Evolutionary conservation across 2,888 invertebrate species (phyloP).

Genomic region (Cryptophagus acutangulus): DNA sequence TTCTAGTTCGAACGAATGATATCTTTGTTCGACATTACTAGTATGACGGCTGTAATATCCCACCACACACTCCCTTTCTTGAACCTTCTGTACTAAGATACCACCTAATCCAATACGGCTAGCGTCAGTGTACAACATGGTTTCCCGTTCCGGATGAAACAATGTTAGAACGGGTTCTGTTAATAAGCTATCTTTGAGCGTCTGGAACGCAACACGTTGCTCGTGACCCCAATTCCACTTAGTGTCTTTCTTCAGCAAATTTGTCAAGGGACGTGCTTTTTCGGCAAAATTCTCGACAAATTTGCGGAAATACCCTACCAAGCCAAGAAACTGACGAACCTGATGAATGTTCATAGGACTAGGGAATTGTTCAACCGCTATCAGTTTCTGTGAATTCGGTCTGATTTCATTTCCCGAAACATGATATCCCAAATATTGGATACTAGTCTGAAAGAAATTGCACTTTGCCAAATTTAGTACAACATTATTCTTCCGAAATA

Average conservation of each 20-base stretch:
- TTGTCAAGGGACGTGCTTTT: constrained; percentile 24
- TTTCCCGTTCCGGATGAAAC: too few relatives aligned
- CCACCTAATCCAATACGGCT: too few relatives aligned
- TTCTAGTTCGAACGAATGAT: too few relatives aligned
- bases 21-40: too few relatives aligned
- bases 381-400: constrained; percentile 30
- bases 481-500: constrained; percentile 9
- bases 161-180: too few relatives aligned
- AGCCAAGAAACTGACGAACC: constrained; percentile 29
- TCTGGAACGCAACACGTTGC: too few relatives aligned
- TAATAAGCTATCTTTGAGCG: too few relatives aligned
- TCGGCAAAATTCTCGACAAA: constrained; percentile 28
- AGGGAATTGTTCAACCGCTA: constrained; percentile 31
- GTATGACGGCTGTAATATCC: too few relatives aligned
- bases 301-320: constrained; percentile 31
- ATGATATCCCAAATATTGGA: constrained; percentile 36
- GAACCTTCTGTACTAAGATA: too few relatives aligned
- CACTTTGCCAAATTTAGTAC: constrained; percentile 20
- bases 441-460: constrained; percentile 26
- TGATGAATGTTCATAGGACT: constrained; percentile 27
- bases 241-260: constrained; percentile 21
- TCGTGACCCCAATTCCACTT: too few relatives aligned
- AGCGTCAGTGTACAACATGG: too few relatives aligned
- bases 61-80: too few relatives aligned
- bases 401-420: constrained; percentile 28